These are phyloP conservation scores for Acanthococcus lagerstroemiae DNA, from an alignment of 2,888 invertebrate species.

Conservation along the genomic window DNA sequence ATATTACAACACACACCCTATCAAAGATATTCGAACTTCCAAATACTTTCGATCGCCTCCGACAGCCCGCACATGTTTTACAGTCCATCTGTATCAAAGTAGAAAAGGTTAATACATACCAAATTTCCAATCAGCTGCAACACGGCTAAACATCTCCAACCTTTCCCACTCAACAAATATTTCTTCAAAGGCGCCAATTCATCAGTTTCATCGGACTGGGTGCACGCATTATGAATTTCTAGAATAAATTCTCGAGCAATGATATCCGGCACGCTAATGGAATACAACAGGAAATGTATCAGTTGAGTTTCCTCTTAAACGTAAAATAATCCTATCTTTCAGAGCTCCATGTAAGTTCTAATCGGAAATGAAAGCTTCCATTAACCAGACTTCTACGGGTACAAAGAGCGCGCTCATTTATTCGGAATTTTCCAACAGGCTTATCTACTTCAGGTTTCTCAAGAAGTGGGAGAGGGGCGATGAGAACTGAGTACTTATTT, in stretches of 20 bases:
- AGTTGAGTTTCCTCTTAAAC: constrained; percentile 6
- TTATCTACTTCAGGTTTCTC: too few relatives aligned
- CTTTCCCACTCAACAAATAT: constrained; percentile 50
- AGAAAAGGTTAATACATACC: constrained; percentile 43
- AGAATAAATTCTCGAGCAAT: constrained; percentile 55
- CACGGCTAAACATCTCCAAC: constrained; percentile 52
- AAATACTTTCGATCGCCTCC: too few relatives aligned
- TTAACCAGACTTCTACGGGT: neutral
- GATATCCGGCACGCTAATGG: constrained; percentile 50
- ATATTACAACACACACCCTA: too few relatives aligned
- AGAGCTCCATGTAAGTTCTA: neutral
- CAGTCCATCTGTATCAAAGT: too few relatives aligned
- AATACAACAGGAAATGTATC: constrained; percentile 14
- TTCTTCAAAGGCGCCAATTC: constrained; percentile 45
- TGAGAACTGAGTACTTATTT: too few relatives aligned
- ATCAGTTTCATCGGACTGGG: constrained; percentile 40
- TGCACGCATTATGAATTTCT: constrained; percentile 49
- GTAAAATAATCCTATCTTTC: neutral
- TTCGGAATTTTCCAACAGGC: too few relatives aligned
- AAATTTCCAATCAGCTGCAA: constrained; percentile 50
- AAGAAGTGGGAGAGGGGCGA: too few relatives aligned
- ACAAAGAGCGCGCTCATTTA: neutral
- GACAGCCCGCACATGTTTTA: too few relatives aligned
- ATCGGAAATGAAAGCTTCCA: neutral
- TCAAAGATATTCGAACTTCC: too few relatives aligned